Percentiles rank a stretch among this genome's conserved stretches.
Evolutionary conservation across 2,797 vertebrate genomes (phyloP).

Genomic region (Trichosurus vulpecula): DNA sequence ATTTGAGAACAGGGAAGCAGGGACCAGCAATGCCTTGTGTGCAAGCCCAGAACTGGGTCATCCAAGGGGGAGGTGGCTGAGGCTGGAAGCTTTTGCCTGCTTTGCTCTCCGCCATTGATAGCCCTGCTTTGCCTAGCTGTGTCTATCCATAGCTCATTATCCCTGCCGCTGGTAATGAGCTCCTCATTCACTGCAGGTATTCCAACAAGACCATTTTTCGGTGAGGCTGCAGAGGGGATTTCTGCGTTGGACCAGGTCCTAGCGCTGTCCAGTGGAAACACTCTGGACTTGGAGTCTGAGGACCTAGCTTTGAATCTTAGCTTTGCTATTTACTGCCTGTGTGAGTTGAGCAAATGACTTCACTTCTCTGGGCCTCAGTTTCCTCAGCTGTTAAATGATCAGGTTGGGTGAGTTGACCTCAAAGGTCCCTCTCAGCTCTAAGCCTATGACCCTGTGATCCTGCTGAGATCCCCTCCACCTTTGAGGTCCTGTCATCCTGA

Average conservation of each 20-base stretch:
- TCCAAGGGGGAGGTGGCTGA: background rate
- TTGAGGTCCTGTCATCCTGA: background rate
- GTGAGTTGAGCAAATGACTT: background rate
- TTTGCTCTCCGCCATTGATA: background rate
- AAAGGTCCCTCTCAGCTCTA: background rate
- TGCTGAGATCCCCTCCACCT: background rate
- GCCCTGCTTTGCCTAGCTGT: background rate
- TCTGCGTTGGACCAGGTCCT: background rate
- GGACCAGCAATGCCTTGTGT: background rate
- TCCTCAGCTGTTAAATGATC: background rate
- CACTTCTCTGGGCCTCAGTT: background rate
- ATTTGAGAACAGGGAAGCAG: background rate
- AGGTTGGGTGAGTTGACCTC: background rate
- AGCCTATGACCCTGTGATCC: background rate
- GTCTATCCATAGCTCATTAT: background rate
- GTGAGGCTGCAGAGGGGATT: background rate
- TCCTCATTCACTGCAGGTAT: background rate
- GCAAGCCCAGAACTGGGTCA: background rate
- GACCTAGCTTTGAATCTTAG: background rate
- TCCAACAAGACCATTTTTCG: background rate
- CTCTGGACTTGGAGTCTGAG: background rate
- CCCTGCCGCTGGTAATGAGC: background rate
- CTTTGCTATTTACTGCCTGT: background rate
- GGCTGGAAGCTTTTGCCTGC: background rate
- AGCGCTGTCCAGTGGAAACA: background rate